phyloP scores from a whole-genome alignment of 2,888 invertebrate genomes.

The Sericinus montela region DNA sequence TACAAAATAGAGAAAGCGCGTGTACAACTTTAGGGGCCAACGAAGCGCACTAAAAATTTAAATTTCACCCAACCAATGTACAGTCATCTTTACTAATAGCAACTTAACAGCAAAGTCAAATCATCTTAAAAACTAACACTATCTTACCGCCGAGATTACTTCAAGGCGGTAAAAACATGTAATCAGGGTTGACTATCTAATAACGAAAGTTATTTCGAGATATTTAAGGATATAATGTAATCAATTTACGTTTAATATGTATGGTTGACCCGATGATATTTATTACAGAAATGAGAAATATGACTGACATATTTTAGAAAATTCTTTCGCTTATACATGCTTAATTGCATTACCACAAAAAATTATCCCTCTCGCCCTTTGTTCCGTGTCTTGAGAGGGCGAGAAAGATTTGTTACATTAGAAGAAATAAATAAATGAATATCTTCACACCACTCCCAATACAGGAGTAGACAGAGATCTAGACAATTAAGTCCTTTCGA shows the following conservation, averaged over 20 bases:
- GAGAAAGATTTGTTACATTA: too few species aligned
- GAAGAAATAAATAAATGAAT: too few species aligned
- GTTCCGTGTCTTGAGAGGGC: too few species aligned
- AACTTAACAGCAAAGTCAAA: constrained; percentile 2
- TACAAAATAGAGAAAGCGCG: background rate
- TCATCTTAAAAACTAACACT: background rate
- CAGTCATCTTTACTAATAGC: background rate
- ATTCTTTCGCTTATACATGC: too few species aligned
- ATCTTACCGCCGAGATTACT: background rate
- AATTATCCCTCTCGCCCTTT: too few species aligned
- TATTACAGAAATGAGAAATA: too few species aligned
- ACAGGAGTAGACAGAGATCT: too few species aligned
- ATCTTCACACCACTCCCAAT: too few species aligned
- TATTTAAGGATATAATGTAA: constrained; percentile 15
- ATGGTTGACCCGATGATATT: too few species aligned
- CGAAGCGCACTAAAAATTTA: background rate
- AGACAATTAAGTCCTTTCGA: too few species aligned
- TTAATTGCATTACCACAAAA: too few species aligned
- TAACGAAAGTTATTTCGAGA: background rate
- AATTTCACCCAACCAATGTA: background rate
- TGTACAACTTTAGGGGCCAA: background rate
- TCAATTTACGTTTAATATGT: constrained; percentile 5
- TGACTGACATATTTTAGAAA: too few species aligned
- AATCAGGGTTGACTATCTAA: constrained; percentile 4
- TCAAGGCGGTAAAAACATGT: background rate